Evolutionary conservation across 2,113 vertebrate genomes (phyloP), one percentile per base, ranked within the genome.

Genomic region (Urocolius indicus): DNA sequence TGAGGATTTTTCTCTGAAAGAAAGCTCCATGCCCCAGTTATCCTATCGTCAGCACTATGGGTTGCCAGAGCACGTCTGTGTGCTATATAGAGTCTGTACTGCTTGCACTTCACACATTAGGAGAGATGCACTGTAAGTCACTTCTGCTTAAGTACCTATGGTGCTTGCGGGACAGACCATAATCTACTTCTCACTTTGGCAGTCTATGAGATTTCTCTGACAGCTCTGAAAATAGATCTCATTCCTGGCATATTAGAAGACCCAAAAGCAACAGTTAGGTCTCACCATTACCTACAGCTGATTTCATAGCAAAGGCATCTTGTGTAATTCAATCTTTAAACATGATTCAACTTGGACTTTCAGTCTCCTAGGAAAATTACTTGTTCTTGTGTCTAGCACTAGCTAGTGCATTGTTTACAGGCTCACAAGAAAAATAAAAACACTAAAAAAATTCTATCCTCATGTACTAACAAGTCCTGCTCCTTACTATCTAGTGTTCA

Each of bases 171-270:
- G 66, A 41, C 51, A 94, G 58, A 93, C 66, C 66, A 61, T 62
- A 79, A 87, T 72, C 81, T 84, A 27, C 74, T 82, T 95, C 84
- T 95, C 81, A 79, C 58, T 89, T 80, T 84, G 49, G 71, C 94
- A 69, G 58, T 65, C 77, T 89, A 10, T 71, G 69, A 94, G 66
- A 63, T 46, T 91, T 49, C 81, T 89, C 46, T 93, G 89, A 82
- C 87, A 95, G 84, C 81, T 95, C 89, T 73, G 69, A 84, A 94
- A 95, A 79, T 67, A 93, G 63, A 94, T 84, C 66, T 73, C 27
- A 54, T 27, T 76, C 62, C 46, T 76, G 49, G 58, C 41, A 20
- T 75, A 85, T 78, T 73, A 89, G 48, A 81, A 91, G 71, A 84
- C 62, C 46, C 9, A 4, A 93, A 79, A 93, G 72, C 36, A 89